These are phyloP conservation scores for Yponomeuta malinellus DNA, from an alignment of 2,888 invertebrate species.

Conservation along the genomic window DNA sequence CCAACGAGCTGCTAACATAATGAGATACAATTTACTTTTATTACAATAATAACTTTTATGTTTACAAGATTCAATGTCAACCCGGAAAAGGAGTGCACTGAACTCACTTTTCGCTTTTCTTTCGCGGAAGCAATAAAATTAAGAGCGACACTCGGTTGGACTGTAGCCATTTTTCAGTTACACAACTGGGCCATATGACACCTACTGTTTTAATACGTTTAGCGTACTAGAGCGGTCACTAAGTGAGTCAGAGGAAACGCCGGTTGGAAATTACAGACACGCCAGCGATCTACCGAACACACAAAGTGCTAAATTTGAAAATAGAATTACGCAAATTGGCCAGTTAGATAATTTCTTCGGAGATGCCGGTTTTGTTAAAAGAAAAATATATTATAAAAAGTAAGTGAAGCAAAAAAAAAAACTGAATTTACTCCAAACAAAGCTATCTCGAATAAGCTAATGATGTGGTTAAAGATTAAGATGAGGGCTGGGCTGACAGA, in stretches of 20 bases:
- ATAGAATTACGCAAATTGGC: conserved; percentile 55
- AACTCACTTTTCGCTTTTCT: conserved; percentile 43
- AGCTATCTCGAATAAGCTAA: conserved; percentile 22
- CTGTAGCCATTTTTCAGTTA: conserved; percentile 47
- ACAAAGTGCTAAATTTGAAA: conserved; percentile 40
- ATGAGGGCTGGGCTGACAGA: conserved; percentile 25
- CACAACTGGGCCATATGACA: conserved; percentile 35
- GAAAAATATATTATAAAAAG: neutral
- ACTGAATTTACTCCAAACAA: neutral
- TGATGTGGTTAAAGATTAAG: conserved; percentile 28
- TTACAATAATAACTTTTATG: conserved; percentile 7
- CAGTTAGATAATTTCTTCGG: conserved; percentile 45
- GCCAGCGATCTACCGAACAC: conserved; percentile 18
- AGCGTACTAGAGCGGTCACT: conserved; percentile 25
- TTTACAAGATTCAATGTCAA: conserved; percentile 14
- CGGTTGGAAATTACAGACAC: conserved; percentile 30
- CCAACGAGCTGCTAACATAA: neutral
- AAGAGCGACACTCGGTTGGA: conserved; percentile 41
- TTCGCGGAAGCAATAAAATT: conserved; percentile 46
- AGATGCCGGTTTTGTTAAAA: conserved; percentile 16
- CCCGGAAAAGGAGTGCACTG: conserved; percentile 30
- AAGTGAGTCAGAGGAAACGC: conserved; percentile 42
- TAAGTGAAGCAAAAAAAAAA: conserved; percentile 25
- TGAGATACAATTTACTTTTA: neutral
- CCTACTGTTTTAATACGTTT: conserved; percentile 25